These are phyloP conservation scores for Dendrocincla fuliginosa DNA, from an alignment of 2,797 vertebrate genomes.

Conservation along the genomic window DNA sequence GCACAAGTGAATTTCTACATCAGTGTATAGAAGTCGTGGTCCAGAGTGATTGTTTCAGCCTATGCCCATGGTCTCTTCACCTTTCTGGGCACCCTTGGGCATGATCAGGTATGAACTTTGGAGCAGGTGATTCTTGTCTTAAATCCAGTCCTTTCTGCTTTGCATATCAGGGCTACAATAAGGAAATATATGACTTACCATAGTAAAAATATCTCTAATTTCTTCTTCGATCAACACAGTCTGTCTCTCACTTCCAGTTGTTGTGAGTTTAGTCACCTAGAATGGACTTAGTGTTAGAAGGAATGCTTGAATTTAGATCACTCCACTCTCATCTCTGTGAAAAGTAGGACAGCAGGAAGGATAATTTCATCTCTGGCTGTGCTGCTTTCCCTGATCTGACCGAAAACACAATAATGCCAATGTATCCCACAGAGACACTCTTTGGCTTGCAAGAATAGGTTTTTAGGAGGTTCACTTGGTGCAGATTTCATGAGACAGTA, in stretches of 20 bases:
- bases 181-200: background rate
- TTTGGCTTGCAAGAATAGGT: background rate
- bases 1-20: background rate
- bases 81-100: background rate
- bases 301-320: background rate
- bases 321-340: background rate
- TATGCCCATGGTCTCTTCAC: background rate
- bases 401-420: background rate
- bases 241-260: background rate
- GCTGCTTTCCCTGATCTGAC: background rate
- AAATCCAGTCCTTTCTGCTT: background rate
- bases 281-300: background rate
- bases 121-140: background rate
- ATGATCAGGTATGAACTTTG: background rate
- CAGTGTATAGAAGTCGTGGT: background rate
- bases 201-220: background rate
- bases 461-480: background rate
- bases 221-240: background rate
- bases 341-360: background rate
- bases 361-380: background rate
- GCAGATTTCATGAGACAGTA: background rate
- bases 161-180: background rate
- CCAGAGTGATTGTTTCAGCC: background rate
- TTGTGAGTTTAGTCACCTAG: background rate
- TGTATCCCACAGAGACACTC: background rate